Base-by-base conservation (phyloP, 1,140 invertebrate genomes). In the Carcinoscorpius rotundicauda region DNA sequence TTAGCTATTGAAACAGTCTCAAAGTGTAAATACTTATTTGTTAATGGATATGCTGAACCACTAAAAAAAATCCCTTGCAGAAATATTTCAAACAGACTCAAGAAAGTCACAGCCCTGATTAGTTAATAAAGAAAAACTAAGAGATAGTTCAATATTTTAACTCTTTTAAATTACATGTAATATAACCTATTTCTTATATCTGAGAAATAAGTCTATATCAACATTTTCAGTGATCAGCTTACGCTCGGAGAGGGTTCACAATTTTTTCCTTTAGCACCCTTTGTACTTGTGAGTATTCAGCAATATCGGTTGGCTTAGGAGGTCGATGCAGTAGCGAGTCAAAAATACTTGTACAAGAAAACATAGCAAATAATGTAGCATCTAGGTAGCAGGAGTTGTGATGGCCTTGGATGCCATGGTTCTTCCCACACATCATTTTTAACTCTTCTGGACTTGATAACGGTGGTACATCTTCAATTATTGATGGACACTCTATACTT, bases 361-460 rank as follows among this genome's bases (percentile, higher is more conserved):
- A 98, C 94, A 98, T 98, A 48, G 90, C 86, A 77, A 97, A 97
- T 5, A 98, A 79, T 3, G 93, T 97, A 3, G 94, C 93, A 77
- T 98, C 96, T 65, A 98, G 80, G 77, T 98, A 98, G 76, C 96
- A 98, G 0, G 93, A 97, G 80, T 98, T 98, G 73, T 96, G 91
- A 76, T 97, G 93, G 5, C 96, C 96, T 79, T 98, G 94, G 71
- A 97, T 97, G 4, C 95, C 94, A 62, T 75, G 75, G 64, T 78
- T 75, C 68, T 78, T 79, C 3, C 80, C 80, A 68, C 72, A 73
- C 11, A 75, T 60, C 62, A 66, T 52, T 64, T 68, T 64, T 55
- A 71, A 64, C 29, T 74, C 71, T 52, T 73, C 71, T n/a, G 66
- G 68, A 64, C 64, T 66, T 10, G 68, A 84, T 56, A 93, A 81